phyloP scores from a whole-genome alignment of 2,113 vertebrate genomes.

The Uria aalge region DNA sequence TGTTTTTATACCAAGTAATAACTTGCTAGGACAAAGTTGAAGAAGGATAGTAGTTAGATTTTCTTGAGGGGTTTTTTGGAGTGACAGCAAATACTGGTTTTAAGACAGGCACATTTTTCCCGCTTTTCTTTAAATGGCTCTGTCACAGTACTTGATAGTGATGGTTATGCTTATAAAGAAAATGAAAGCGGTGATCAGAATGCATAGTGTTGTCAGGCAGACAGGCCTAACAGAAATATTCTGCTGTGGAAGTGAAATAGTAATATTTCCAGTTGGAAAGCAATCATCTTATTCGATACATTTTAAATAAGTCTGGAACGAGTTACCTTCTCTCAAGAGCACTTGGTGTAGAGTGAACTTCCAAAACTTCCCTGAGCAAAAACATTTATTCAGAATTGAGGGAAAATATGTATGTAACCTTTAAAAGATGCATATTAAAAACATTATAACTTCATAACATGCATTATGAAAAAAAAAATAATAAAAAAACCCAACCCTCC shows the following conservation, averaged over 20 bases:
- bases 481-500: background rate
- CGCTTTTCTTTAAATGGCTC: background rate
- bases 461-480: background rate
- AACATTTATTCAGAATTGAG: background rate
- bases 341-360: background rate
- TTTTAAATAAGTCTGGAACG: background rate
- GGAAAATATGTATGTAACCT: background rate
- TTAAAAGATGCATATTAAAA: background rate
- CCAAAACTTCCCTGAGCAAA: background rate
- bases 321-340: background rate
- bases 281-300: background rate
- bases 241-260: background rate
- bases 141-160: background rate
- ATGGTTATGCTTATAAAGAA: background rate
- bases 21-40: background rate
- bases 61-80: background rate
- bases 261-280: background rate
- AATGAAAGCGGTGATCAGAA: background rate
- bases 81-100: background rate
- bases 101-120: background rate
- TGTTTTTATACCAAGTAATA: background rate
- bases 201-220: background rate
- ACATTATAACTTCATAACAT: background rate
- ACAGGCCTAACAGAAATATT: background rate
- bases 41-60: background rate